These are phyloP conservation scores for Poecilia gillii DNA, from an alignment of 2,797 vertebrate species.

Conservation along the genomic window DNA sequence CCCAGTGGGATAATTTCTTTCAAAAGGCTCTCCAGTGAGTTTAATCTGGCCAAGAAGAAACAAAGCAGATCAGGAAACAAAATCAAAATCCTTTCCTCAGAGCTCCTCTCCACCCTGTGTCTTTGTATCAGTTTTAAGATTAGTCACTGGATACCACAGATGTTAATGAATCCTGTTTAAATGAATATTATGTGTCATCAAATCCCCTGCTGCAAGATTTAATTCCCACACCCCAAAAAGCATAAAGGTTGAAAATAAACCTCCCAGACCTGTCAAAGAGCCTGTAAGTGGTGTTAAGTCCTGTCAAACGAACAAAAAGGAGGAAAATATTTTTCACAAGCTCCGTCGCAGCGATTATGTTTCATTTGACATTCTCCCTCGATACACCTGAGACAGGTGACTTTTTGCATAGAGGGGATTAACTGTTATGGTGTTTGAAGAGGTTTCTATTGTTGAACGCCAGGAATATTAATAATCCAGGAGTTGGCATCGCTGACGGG, in stretches of 20 bases:
- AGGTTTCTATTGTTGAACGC: conserved; percentile 70
- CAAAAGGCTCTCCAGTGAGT: conserved; percentile 47
- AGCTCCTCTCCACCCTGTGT: conserved; percentile 38
- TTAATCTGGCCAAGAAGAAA: conserved; percentile 31
- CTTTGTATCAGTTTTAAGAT: conserved; percentile 73
- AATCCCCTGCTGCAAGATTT: conserved; percentile 70
- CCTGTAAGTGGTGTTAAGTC: conserved; percentile 73
- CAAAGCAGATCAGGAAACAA: conserved; percentile 40
- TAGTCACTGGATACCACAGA: conserved; percentile 77
- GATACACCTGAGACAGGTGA: conserved; percentile 81
- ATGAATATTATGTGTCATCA: conserved; percentile 76
- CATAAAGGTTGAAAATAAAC: conserved; percentile 70
- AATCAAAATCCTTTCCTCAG: conserved; percentile 27
- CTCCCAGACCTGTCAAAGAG: conserved; percentile 62
- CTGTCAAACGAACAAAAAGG: conserved; percentile 80
- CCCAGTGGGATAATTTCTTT: conserved; percentile 52
- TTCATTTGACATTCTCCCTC: conserved; percentile 83
- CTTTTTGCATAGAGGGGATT: conserved; percentile 76
- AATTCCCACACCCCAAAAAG: conserved; percentile 69
- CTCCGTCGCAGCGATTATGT: conserved; percentile 72
- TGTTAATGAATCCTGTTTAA: conserved; percentile 74
- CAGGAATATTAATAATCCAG: conserved; percentile 76
- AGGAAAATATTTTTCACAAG: conserved; percentile 66
- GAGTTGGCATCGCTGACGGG: conserved; percentile 58
- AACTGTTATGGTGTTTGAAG: conserved; percentile 76